Conservation (phyloP, 35 echinoderm and acorn worm genomes). For the Chiridota heheva region DNA sequence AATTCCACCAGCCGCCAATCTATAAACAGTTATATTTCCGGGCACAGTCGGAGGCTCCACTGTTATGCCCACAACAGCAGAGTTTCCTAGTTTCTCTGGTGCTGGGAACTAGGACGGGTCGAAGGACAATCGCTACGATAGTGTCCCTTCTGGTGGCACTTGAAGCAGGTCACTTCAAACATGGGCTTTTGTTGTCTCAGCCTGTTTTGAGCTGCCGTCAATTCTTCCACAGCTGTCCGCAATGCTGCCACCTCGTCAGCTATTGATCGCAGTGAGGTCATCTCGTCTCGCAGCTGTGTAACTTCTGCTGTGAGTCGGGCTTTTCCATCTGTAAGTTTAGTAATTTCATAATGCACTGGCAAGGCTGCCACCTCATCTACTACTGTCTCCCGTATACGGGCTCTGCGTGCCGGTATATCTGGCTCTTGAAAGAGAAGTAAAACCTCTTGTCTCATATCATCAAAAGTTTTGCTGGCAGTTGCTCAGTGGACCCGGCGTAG, state of each 20-base stretch:
- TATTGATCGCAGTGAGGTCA: too few species aligned
- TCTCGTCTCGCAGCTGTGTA: too few species aligned
- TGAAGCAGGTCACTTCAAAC: neutral
- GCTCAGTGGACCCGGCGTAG: conserved; percentile 7
- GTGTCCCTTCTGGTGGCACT: conserved; percentile 10
- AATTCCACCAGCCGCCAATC: neutral
- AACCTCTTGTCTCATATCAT: neutral
- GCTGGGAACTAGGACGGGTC: neutral
- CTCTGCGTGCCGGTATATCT: too few species aligned
- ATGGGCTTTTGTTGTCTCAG: too few species aligned
- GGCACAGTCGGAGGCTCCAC: neutral
- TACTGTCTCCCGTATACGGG: too few species aligned
- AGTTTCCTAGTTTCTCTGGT: neutral
- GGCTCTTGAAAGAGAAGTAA: conserved; percentile 3
- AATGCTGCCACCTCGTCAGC: conserved; percentile 2
- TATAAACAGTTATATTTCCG: neutral
- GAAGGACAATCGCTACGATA: neutral
- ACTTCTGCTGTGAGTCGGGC: too few species aligned
- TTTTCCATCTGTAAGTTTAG: too few species aligned
- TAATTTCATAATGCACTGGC: too few species aligned
- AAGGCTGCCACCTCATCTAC: too few species aligned
- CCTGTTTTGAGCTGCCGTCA: too few species aligned
- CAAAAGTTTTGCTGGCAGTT: neutral
- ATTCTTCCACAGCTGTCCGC: too few species aligned
- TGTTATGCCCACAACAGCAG: neutral